Evolutionary conservation across 2,797 vertebrate species (phyloP).

Genomic region (Coregonus sp.): DNA sequence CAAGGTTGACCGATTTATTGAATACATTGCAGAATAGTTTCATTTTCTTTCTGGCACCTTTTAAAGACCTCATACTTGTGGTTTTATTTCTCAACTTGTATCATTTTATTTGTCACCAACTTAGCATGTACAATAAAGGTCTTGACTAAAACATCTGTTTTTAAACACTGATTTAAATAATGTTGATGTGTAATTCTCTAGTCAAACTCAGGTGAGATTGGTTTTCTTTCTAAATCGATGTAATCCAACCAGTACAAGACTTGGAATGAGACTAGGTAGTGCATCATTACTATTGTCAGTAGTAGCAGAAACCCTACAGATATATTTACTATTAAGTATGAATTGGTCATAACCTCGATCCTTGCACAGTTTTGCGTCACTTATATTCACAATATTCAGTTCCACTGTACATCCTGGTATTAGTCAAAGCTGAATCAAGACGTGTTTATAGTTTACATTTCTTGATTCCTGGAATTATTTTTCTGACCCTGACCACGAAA

Average conservation of each 20-base stretch:
- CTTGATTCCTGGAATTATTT: background rate
- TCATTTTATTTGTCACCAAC: background rate
- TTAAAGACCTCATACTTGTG: conserved; percentile 4
- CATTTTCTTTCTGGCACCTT: background rate
- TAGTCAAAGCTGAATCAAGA: background rate
- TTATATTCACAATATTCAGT: too few relatives aligned
- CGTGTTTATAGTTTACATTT: background rate
- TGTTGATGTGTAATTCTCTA: background rate
- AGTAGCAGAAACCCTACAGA: background rate
- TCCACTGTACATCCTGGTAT: background rate
- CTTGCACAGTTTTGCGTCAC: background rate
- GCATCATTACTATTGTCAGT: background rate
- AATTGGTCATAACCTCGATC: background rate
- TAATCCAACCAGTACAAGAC: background rate
- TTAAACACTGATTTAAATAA: background rate
- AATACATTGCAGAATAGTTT: background rate
- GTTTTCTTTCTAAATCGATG: background rate
- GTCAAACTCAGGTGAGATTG: background rate
- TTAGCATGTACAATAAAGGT: conserved; percentile 18
- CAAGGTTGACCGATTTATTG: background rate
- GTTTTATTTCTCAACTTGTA: background rate
- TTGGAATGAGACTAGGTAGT: background rate
- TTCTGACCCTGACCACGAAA: background rate
- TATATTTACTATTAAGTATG: background rate
- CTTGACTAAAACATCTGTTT: conserved; percentile 1